Evolutionary conservation across 2,888 invertebrate species (phyloP).

Genomic region (Brachyptera risi): DNA sequence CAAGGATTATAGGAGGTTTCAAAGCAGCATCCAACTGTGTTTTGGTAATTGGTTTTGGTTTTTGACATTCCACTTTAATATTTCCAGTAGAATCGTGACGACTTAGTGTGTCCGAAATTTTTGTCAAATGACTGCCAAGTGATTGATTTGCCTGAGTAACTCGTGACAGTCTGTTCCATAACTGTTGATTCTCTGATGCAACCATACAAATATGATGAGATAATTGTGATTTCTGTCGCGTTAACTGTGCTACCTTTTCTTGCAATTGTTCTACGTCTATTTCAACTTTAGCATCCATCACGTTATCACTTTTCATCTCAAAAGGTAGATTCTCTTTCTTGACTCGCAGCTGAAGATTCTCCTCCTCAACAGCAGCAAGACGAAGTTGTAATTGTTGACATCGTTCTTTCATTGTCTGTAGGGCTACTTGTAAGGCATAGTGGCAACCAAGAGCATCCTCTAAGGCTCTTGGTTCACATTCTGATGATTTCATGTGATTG

Average conservation of each 20-base stretch:
- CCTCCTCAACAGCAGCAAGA: conserved; percentile 66
- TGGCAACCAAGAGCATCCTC: conserved; percentile 36
- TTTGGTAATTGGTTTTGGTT: conserved; percentile 37
- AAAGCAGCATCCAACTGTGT: conserved; percentile 43
- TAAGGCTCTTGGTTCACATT: conserved; percentile 14
- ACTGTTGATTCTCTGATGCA: conserved; percentile 71
- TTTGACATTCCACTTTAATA: conserved; percentile 30
- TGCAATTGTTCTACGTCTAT: conserved; percentile 4
- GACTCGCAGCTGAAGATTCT: conserved; percentile 62
- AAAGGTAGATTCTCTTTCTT: conserved; percentile 4
- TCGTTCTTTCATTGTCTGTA: conserved; percentile 77
- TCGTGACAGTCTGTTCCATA: conserved; percentile 69
- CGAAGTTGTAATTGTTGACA: conserved; percentile 71
- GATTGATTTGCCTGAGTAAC: conserved; percentile 57
- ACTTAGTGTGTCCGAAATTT: conserved; percentile 51
- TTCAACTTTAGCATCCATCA: not conserved
- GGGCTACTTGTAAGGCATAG: conserved; percentile 51
- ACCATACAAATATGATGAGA: conserved; percentile 77
- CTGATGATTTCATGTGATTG: too few relatives aligned
- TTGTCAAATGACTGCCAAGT: conserved; percentile 49
- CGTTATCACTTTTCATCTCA: not conserved
- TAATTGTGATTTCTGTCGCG: conserved; percentile 70
- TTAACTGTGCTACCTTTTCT: conserved; percentile 63
- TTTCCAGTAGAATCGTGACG: conserved; percentile 41
- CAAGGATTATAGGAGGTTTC: conserved; percentile 47